Evolutionary conservation across 2,113 vertebrate species (phyloP).

Genomic region (Mustela nigripes): DNA sequence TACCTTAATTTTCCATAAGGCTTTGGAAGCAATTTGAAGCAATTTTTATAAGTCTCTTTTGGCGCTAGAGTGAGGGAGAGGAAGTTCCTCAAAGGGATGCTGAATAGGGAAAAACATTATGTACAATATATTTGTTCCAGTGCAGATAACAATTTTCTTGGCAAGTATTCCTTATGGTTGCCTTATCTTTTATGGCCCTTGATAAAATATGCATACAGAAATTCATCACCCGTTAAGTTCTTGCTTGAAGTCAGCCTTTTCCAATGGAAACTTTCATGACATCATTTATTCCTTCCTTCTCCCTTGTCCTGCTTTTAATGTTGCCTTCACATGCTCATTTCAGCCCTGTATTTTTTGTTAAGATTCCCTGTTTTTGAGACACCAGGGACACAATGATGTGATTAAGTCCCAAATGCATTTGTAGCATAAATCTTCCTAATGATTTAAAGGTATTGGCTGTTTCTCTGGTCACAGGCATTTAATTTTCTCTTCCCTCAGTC

Average conservation of each 20-base stretch:
- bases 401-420: not conserved
- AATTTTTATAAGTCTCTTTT: not conserved
- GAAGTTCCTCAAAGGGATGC: not conserved
- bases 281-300: not conserved
- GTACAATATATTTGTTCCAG: not conserved
- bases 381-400: not conserved
- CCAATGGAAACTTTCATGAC: not conserved
- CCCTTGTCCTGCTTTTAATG: not conserved
- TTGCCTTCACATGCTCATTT: not conserved
- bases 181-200: not conserved
- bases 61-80: not conserved
- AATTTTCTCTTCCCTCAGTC: conserved; percentile 17
- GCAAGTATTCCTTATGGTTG: conserved; percentile 5
- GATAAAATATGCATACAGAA: not conserved
- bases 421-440: not conserved
- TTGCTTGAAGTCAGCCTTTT: conserved; percentile 9
- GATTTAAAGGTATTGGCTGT: not conserved
- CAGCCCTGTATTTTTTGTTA: not conserved
- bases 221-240: not conserved
- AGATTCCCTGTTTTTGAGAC: not conserved
- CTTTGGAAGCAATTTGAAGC: not conserved
- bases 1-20: not conserved
- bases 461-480: not conserved
- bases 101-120: not conserved
- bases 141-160: not conserved